A percentile compares a stretch with the other conserved stretches of the same genome.
phyloP scores from a whole-genome alignment of 2,888 invertebrate species.

The Lochmaea crataegi region DNA sequence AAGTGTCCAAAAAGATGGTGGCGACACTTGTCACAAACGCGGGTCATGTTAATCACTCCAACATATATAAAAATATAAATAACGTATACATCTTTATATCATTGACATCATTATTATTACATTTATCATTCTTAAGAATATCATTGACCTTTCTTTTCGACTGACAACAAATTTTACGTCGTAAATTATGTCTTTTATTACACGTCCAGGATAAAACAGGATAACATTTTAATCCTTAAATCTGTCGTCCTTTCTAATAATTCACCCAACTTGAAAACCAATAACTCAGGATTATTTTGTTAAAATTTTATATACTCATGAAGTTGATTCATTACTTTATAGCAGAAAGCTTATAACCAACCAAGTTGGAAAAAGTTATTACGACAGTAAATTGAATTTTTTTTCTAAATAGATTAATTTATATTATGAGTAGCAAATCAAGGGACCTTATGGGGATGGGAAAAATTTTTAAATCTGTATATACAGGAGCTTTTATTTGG shows the following conservation, averaged over 20 bases:
- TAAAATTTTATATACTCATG: constrained; percentile 33
- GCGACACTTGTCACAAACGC: too few species aligned
- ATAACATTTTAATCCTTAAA: constrained; percentile 57
- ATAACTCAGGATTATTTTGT: constrained; percentile 38
- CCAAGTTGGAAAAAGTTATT: background rate
- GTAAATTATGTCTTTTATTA: constrained; percentile 52
- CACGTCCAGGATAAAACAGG: constrained; percentile 55
- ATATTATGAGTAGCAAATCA: too few species aligned
- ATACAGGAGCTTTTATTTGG: too few species aligned
- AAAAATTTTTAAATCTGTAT: too few species aligned
- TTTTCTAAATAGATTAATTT: background rate
- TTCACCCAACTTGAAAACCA: constrained; percentile 41
- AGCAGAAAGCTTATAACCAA: background rate
- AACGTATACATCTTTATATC: too few species aligned
- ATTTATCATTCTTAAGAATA: background rate
- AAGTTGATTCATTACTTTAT: constrained; percentile 18
- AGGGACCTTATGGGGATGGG: too few species aligned
- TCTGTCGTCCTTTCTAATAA: constrained; percentile 49
- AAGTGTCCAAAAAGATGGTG: too few species aligned
- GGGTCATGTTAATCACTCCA: too few species aligned
- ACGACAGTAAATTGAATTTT: background rate
- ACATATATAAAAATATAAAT: too few species aligned
- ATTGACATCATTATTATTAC: background rate
- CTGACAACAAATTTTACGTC: constrained; percentile 9
- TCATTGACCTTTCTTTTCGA: background rate